Percentiles rank a stretch among this genome's conserved stretches.
These are phyloP conservation scores for Pogonomyrmex californicus DNA, from an alignment of 1,140 invertebrate genomes.

Conservation along the genomic window DNA sequence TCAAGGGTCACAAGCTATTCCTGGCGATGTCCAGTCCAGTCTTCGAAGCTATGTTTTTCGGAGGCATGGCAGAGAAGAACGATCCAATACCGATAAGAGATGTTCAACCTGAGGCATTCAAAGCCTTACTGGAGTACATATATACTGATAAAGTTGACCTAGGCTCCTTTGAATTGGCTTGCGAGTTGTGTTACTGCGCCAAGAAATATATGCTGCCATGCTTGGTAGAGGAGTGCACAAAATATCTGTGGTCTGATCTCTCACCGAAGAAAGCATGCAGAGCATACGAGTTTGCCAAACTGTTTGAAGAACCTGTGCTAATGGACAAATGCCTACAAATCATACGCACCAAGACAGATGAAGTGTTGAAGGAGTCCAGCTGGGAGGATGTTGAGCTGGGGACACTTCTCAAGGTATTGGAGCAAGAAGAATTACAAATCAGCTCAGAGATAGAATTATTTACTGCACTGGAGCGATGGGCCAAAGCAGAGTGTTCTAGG, in stretches of 20 bases:
- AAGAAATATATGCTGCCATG: constrained; percentile 96
- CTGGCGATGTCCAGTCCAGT: constrained; percentile 95
- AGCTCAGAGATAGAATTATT: constrained; percentile 92
- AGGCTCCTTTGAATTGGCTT: constrained; percentile 93
- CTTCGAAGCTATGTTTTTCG: constrained; percentile 94
- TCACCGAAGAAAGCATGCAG: constrained; percentile 93
- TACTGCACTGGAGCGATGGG: constrained; percentile 91
- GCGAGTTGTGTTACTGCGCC: constrained; percentile 94
- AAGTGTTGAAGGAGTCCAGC: constrained; percentile 91
- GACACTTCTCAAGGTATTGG: constrained; percentile 92
- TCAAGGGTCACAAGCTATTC: constrained; percentile 93
- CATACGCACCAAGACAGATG: constrained; percentile 91
- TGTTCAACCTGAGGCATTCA: constrained; percentile 94
- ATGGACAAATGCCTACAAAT: constrained; percentile 93
- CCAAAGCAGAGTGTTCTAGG: constrained; percentile 83
- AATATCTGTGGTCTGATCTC: constrained; percentile 93
- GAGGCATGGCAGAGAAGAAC: constrained; percentile 90
- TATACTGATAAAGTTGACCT: constrained; percentile 94
- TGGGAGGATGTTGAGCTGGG: constrained; percentile 92
- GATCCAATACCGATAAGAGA: constrained; percentile 93
- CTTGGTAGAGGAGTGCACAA: constrained; percentile 93
- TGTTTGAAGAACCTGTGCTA: constrained; percentile 93
- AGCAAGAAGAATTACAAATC: constrained; percentile 91
- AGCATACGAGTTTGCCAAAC: constrained; percentile 94
- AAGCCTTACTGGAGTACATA: constrained; percentile 93